Conservation (phyloP, 2,888 invertebrate genomes). For the Blera fallax region DNA sequence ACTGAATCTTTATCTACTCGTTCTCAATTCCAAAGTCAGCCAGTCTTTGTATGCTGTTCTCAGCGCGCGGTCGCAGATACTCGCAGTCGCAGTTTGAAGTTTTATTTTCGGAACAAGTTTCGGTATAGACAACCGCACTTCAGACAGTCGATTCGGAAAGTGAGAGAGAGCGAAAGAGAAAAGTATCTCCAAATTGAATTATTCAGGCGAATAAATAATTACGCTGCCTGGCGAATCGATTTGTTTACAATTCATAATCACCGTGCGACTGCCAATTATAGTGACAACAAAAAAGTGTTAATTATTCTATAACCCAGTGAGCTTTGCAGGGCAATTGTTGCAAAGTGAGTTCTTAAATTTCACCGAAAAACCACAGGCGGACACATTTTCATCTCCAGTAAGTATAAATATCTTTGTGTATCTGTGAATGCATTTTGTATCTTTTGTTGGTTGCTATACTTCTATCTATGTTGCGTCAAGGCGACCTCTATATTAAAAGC, state of each 20-base stretch:
- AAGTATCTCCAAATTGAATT: slow-evolving; percentile 21
- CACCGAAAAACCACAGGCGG: slow-evolving; percentile 11
- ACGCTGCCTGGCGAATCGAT: slow-evolving; percentile 33
- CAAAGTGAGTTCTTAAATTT: slow-evolving; percentile 48
- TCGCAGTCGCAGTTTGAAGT: background rate
- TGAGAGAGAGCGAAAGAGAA: slow-evolving; percentile 30
- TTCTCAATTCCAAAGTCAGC: slow-evolving; percentile 39
- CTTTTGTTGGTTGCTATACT: background rate
- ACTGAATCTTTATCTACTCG: slow-evolving; percentile 46
- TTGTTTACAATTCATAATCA: slow-evolving; percentile 45
- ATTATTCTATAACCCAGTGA: background rate
- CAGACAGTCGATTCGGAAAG: slow-evolving; percentile 29
- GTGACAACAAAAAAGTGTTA: slow-evolving; percentile 17
- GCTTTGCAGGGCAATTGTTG: slow-evolving; percentile 6
- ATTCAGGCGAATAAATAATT: slow-evolving; percentile 35
- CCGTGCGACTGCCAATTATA: background rate
- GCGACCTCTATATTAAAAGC: background rate
- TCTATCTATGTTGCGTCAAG: background rate
- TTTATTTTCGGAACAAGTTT: slow-evolving; percentile 61
- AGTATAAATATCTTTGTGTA: background rate
- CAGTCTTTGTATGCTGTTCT: slow-evolving; percentile 59
- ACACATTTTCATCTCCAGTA: slow-evolving; percentile 17
- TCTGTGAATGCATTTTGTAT: slow-evolving; percentile 27
- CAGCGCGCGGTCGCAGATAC: slow-evolving; percentile 65
- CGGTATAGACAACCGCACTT: slow-evolving; percentile 42